Base-by-base conservation (phyloP, 2,888 invertebrate genomes). In the Osmoderma eremita region DNA sequence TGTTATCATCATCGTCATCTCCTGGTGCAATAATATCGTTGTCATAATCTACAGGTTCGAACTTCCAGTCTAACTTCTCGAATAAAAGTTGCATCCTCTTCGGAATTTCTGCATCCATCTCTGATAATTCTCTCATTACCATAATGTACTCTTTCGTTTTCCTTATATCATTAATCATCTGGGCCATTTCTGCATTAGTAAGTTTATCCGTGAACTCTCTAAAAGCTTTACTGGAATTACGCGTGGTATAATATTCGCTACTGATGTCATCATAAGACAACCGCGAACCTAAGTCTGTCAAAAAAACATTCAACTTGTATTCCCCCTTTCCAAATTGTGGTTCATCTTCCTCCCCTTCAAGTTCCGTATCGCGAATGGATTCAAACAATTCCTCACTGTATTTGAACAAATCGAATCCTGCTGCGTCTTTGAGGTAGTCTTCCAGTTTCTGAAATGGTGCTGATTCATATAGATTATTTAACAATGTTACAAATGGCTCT, bases 181-280 rank as follows among this genome's bases (percentile, higher is more conserved):
- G n/a, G n/a, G n/a, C n/a, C n/a, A n/a, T n/a, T n/a, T 30, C 3
- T 30, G 10, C 56, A 22, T 69, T 69, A 6, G 67, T 53, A 8
- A 76, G 53, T 39, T 71, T 73, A 24, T 69, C 68, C n/a, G 71
- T 72, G 18, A 77, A 67, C n/a, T 65, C 73, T 39, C 72, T 63
- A 63, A 77, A 74, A 36, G 69, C 71, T 2, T 66, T 67, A 48
- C 73, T 74, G 51, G 71, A 71, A 50, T 69, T 70, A 50, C 74
- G 54, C 24, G 74, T 73, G n/a, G 71, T 67, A 20, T 73, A 50
- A 24, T 71, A 67, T n/a, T 72, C 42, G 1, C 62, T 64, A 12
- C 70, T 54, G 20, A 76, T 61, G 18, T 74, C 68, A 10, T 69
- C 72, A 0, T 70, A 18, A 5, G 74, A 72, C 1, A 76, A 20